These are phyloP conservation scores for Mirza zaza DNA, from an alignment of 2,113 vertebrate species.

Conservation along the genomic window DNA sequence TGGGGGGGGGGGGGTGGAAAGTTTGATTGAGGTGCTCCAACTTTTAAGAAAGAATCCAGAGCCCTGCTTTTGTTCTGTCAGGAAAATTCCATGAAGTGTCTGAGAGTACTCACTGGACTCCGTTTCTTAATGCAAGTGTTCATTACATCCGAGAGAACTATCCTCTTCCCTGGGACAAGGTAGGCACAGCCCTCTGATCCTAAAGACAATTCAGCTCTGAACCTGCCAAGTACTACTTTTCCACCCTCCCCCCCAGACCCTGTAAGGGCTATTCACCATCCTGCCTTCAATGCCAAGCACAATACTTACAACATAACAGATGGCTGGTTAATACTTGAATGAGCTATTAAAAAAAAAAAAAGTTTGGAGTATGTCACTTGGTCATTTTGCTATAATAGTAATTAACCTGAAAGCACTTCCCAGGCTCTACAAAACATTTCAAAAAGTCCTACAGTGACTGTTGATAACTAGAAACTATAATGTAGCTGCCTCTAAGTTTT, in stretches of 20 bases:
- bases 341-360: background rate
- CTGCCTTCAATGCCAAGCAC: too few relatives aligned
- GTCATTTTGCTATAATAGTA: background rate
- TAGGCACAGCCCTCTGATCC: slow-evolving; percentile 48
- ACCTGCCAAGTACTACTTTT: background rate
- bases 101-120: slow-evolving; percentile 88
- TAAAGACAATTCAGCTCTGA: accelerated
- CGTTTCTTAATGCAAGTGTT: slow-evolving; percentile 85
- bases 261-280: background rate
- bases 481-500: background rate
- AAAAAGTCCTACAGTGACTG: background rate
- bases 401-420: background rate
- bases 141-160: slow-evolving; percentile 84
- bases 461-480: background rate
- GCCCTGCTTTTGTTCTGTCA: slow-evolving; percentile 44
- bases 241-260: background rate
- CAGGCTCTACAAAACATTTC: background rate
- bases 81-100: slow-evolving; percentile 84
- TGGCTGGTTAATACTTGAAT: background rate
- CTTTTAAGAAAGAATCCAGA: background rate
- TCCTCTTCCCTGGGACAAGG: slow-evolving; percentile 86
- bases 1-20: background rate
- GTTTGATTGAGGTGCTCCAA: background rate
- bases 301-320: background rate
- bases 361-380: background rate